A percentile compares a stretch with the other conserved stretches of the same genome.
phyloP scores from a whole-genome alignment of 2,797 vertebrate genomes.

The Lithobates sylvaticus region DNA sequence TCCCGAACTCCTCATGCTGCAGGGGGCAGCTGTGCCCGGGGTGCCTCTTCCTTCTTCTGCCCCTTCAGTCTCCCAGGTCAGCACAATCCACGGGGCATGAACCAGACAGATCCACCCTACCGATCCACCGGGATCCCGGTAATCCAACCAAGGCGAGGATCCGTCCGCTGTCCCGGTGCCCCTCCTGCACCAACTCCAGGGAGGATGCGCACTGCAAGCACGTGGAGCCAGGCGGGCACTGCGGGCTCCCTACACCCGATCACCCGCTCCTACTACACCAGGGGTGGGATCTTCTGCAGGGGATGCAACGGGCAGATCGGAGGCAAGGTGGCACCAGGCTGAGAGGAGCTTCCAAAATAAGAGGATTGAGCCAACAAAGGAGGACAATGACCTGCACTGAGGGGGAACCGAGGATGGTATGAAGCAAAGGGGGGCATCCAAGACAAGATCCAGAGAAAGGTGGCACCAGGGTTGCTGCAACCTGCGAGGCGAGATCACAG shows the following conservation, averaged over 20 bases:
- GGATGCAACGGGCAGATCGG: no score
- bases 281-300: no score
- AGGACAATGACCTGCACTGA: no score
- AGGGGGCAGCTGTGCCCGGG: constrained; percentile 34
- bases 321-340: no score
- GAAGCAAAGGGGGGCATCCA: background rate
- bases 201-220: constrained; percentile 23
- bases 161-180: background rate
- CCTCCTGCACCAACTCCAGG: constrained; percentile 35
- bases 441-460: background rate
- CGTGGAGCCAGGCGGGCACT: background rate
- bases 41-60: background rate
- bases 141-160: constrained; percentile 1
- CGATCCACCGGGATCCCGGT: constrained; percentile 24
- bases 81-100: constrained; percentile 36
- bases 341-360: no score
- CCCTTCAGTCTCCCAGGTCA: constrained; percentile 32
- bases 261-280: background rate
- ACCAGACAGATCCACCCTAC: background rate
- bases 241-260: constrained; percentile 8
- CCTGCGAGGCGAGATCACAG: no score
- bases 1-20: constrained; percentile 52
- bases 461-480: no score
- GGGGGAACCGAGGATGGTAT: no score
- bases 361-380: no score